Conservation (phyloP, 2,888 invertebrate species). For the Synanthedon myopaeformis region DNA sequence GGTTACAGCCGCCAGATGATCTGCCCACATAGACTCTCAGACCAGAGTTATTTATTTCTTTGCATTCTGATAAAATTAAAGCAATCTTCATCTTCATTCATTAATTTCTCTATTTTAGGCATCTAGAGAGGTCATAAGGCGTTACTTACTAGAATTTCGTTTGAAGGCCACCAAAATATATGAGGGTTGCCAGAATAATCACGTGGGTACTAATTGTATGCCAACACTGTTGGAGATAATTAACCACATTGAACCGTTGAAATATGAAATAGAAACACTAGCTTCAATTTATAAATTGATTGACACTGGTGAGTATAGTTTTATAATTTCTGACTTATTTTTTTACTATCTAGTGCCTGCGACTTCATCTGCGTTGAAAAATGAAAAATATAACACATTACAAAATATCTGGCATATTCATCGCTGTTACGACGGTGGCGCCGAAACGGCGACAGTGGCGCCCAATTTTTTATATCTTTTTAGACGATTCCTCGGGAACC, state of each 20-base stretch:
- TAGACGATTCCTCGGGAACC: no score
- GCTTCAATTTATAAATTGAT: constrained; percentile 67
- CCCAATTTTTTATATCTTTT: no score
- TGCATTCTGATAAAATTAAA: no score
- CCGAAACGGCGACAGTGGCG: no score
- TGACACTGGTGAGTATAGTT: constrained; percentile 30
- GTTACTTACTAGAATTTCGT: constrained; percentile 72
- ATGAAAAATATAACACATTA: no score
- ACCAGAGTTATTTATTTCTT: no score
- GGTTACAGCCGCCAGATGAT: not conserved
- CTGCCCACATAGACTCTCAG: no score
- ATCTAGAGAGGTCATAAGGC: constrained; percentile 71
- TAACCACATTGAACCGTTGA: constrained; percentile 54
- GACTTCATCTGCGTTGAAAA: no score
- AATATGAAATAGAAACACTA: constrained; percentile 64
- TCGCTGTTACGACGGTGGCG: no score
- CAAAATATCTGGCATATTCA: no score
- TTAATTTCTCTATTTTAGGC: constrained; percentile 50
- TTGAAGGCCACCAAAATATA: constrained; percentile 53
- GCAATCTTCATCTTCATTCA: not conserved
- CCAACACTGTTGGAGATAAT: constrained; percentile 54
- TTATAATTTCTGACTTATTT: no score
- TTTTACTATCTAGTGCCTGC: no score
- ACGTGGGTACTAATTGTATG: constrained; percentile 34
- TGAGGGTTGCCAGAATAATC: constrained; percentile 27